Percentiles rank a stretch among this genome's conserved stretches.
Conservation (phyloP, 2,113 vertebrate genomes). For the Theristicus caerulescens region DNA sequence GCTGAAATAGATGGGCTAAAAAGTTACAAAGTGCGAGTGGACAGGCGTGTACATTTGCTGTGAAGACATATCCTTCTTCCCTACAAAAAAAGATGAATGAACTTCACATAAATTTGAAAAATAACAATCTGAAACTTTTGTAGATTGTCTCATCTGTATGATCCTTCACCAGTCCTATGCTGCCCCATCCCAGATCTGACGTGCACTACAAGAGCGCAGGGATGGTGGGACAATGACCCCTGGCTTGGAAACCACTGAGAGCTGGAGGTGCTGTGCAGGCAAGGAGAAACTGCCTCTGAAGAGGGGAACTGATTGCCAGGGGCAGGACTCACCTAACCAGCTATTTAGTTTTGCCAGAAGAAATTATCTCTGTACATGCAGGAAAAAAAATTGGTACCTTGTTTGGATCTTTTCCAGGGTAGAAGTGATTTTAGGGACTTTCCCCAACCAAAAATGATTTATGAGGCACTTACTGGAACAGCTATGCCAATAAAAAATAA, state of each 20-base stretch:
- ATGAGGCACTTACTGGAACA: not conserved
- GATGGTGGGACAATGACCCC: too few species aligned
- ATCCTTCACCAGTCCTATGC: not conserved
- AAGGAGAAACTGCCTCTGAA: not conserved
- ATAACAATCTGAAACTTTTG: not conserved
- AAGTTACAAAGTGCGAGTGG: fast-evolving
- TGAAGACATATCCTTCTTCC: not conserved
- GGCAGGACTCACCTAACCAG: not conserved
- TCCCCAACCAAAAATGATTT: not conserved
- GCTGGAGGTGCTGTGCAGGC: not conserved
- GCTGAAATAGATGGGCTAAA: not conserved
- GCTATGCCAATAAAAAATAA: not conserved
- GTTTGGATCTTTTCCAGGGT: not conserved
- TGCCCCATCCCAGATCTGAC: fast-evolving
- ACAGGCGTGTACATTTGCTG: not conserved
- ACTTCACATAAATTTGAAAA: not conserved
- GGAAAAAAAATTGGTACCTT: not conserved
- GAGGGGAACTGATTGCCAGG: not conserved
- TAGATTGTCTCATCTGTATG: not conserved
- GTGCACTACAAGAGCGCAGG: fast-evolving
- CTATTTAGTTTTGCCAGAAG: not conserved
- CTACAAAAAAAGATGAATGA: not conserved
- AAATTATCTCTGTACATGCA: not conserved
- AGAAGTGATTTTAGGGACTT: conserved; percentile 3
- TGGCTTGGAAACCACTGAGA: not conserved